Percentiles rank a stretch among this genome's conserved stretches.
These are phyloP conservation scores for Cephus spinipes DNA, from an alignment of 2,888 invertebrate species.

Conservation along the genomic window DNA sequence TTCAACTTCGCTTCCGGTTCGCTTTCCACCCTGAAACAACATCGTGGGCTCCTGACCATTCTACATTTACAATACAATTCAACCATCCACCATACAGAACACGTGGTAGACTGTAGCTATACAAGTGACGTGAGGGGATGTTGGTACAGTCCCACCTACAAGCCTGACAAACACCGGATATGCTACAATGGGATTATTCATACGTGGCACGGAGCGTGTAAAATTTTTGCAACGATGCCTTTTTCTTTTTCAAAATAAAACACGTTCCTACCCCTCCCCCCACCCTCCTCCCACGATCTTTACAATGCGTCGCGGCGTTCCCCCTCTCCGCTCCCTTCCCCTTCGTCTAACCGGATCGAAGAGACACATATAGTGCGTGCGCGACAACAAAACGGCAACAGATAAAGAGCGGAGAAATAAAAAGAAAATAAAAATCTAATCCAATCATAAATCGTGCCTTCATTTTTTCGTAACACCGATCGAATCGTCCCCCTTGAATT, in stretches of 20 bases:
- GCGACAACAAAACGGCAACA: neutral
- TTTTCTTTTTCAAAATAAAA: no score
- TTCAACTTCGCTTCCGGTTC: conserved; percentile 29
- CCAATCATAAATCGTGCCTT: neutral
- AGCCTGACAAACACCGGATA: neutral
- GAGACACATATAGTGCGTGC: neutral
- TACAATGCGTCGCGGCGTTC: no score
- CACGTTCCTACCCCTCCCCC: no score
- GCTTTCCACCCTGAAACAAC: conserved; percentile 24
- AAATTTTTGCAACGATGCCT: conserved; percentile 4
- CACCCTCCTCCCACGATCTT: no score
- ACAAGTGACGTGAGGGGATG: neutral
- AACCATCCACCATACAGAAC: neutral
- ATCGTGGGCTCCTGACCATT: conserved; percentile 10
- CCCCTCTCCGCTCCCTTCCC: no score
- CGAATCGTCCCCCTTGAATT: neutral
- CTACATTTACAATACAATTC: conserved; percentile 3
- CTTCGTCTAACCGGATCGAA: neutral
- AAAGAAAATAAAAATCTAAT: neutral
- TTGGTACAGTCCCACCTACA: neutral
- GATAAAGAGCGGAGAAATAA: neutral
- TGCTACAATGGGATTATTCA: neutral
- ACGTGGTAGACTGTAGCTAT: neutral
- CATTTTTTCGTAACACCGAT: neutral
- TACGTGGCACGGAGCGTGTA: neutral